Conservation (phyloP, 2,888 invertebrate genomes). For the Thera obeliscata region DNA sequence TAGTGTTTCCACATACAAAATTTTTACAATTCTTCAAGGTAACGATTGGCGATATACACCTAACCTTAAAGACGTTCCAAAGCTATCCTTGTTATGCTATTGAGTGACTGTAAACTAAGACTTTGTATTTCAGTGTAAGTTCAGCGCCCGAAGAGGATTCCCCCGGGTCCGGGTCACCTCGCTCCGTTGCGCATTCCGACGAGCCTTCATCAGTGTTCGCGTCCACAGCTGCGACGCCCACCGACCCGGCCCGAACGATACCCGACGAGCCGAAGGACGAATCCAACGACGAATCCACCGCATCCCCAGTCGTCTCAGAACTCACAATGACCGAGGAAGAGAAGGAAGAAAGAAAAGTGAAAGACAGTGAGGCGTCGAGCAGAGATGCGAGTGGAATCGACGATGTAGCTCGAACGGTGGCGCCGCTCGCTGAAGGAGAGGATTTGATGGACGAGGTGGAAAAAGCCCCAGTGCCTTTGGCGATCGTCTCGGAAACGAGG, state of each 20-base stretch:
- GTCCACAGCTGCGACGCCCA: slow-evolving; percentile 73
- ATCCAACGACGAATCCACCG: slow-evolving; percentile 47
- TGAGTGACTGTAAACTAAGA: neutral
- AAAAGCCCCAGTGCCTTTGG: slow-evolving; percentile 72
- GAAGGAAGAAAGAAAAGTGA: slow-evolving; percentile 57
- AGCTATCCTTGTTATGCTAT: neutral
- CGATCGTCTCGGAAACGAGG: slow-evolving; percentile 46
- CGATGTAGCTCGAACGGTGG: slow-evolving; percentile 4
- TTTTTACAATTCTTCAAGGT: too few species aligned
- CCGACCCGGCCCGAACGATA: slow-evolving; percentile 48
- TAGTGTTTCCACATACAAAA: too few species aligned
- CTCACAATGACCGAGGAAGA: slow-evolving; percentile 37
- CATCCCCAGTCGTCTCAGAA: slow-evolving; percentile 51
- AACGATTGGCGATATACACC: too few species aligned
- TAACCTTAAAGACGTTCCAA: too few species aligned
- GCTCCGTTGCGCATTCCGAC: slow-evolving; percentile 70
- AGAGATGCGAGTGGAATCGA: slow-evolving; percentile 44
- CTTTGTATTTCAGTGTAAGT: slow-evolving; percentile 83
- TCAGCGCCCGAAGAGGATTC: slow-evolving; percentile 87
- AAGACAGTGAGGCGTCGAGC: slow-evolving; percentile 59
- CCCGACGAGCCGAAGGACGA: slow-evolving; percentile 46
- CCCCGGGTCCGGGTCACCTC: slow-evolving; percentile 65
- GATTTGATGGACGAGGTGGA: slow-evolving; percentile 87
- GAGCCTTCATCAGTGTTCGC: slow-evolving; percentile 79
- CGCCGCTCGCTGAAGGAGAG: slow-evolving; percentile 88